Conservation (phyloP, 1,140 invertebrate genomes). For the Heliconius eleuchia region DNA sequence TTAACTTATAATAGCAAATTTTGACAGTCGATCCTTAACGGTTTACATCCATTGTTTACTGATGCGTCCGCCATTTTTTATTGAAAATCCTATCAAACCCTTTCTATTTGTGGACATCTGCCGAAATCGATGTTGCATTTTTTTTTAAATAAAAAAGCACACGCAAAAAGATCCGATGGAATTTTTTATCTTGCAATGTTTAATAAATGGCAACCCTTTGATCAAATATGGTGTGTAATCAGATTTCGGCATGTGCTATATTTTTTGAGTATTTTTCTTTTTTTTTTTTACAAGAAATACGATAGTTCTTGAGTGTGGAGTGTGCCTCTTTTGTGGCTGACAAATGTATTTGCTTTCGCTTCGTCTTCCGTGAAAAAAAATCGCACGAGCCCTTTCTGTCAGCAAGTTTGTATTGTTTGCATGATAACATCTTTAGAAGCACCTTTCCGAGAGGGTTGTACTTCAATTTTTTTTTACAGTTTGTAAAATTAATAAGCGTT, state of each 20-base stretch:
- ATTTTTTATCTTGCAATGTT: constrained; percentile 54
- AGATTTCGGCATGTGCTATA: constrained; percentile 79
- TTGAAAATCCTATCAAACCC: constrained; percentile 72
- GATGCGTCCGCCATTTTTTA: constrained; percentile 71
- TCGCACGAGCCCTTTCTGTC: constrained; percentile 68
- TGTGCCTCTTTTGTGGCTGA: constrained; percentile 74
- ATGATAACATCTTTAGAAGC: constrained; percentile 50
- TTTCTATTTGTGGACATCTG: constrained; percentile 79
- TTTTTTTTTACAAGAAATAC: constrained; percentile 66
- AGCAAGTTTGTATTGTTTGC: constrained; percentile 44
- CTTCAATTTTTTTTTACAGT: background rate
- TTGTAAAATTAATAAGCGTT: constrained; percentile 5
- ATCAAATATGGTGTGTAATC: constrained; percentile 74
- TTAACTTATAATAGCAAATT: constrained; percentile 66
- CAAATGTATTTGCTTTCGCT: constrained; percentile 73
- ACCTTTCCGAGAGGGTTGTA: constrained; percentile 42
- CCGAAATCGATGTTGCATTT: constrained; percentile 79
- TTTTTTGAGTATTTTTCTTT: constrained; percentile 48
- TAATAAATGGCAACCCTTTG: constrained; percentile 72
- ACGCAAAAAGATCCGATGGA: constrained; percentile 63
- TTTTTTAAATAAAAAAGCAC: constrained; percentile 57
- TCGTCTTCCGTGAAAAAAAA: constrained; percentile 76
- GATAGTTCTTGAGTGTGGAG: constrained; percentile 76
- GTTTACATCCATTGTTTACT: constrained; percentile 67
- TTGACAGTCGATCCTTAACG: constrained; percentile 72